A percentile compares a stretch with the other conserved stretches of the same genome.
Evolutionary conservation across 2,113 vertebrate genomes (phyloP).

Genomic region (Syrrhaptes paradoxus): DNA sequence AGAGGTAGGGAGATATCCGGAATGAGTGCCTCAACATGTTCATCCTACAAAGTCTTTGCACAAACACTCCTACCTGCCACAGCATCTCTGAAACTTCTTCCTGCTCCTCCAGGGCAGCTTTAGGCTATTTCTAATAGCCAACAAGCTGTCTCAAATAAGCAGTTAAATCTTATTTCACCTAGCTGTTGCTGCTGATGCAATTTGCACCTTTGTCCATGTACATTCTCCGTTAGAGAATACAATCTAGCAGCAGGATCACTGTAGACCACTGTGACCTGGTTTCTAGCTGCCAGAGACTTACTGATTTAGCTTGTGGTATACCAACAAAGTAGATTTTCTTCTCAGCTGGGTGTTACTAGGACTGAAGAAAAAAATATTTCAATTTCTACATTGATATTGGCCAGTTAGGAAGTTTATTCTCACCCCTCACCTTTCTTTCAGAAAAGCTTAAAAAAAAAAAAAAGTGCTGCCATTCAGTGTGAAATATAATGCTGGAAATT

Average conservation of each 20-base stretch:
- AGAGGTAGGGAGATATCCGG: neutral
- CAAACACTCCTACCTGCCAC: constrained; percentile 4
- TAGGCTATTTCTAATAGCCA: constrained; percentile 11
- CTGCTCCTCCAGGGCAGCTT: constrained; percentile 40
- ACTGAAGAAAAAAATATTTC: neutral
- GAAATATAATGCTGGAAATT: neutral
- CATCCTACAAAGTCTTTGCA: constrained; percentile 6
- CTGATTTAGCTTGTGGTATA: neutral
- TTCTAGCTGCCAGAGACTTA: neutral
- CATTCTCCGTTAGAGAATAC: neutral
- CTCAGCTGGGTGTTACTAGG: neutral
- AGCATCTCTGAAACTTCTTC: neutral
- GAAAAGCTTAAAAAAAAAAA: neutral
- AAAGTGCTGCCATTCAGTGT: neutral
- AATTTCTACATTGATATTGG: neutral
- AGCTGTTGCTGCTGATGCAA: constrained; percentile 46
- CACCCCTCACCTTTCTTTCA: neutral
- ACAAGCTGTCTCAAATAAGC: constrained; percentile 47
- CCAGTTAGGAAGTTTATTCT: neutral
- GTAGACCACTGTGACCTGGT: constrained; percentile 24
- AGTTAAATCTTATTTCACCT: constrained; percentile 44
- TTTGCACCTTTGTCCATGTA: constrained; percentile 12
- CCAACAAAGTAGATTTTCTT: neutral
- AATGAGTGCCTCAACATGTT: constrained; percentile 23
- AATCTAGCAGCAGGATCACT: neutral